A percentile compares a stretch with the other conserved stretches of the same genome.
Conservation (phyloP, 35 echinoderm and acorn worm genomes). For the Ophiothrix spiculata region DNA sequence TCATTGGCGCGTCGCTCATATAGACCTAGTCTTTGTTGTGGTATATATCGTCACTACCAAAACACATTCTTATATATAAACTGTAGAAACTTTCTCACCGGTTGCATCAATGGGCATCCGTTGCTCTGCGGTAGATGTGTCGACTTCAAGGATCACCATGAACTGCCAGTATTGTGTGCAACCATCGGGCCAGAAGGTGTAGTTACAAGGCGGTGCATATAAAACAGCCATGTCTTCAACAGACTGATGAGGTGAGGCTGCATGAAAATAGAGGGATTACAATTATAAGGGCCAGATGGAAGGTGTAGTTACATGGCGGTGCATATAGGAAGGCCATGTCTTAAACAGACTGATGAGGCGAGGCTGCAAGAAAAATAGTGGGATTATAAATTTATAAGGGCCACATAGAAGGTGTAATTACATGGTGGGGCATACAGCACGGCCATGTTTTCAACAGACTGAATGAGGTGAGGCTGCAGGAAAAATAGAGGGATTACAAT, state of each 20-base stretch:
- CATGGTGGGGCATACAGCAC: not conserved
- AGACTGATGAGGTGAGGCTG: not conserved
- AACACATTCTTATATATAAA: no score
- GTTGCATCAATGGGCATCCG: constrained; percentile 50
- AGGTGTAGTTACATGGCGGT: not conserved
- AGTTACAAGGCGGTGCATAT: constrained; percentile 63
- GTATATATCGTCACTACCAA: no score
- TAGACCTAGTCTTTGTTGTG: no score
- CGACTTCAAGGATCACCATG: constrained; percentile 55
- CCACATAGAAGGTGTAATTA: not conserved
- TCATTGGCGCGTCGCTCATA: no score
- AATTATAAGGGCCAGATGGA: not conserved
- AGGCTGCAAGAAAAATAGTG: not conserved
- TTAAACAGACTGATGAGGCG: not conserved
- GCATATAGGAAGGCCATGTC: not conserved
- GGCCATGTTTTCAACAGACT: no score
- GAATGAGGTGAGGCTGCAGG: no score
- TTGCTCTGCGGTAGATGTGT: constrained; percentile 15
- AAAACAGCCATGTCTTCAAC: constrained; percentile 15
- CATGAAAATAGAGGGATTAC: not conserved
- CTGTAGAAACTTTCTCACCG: no score
- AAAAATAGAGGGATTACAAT: no score
- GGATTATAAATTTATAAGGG: not conserved
- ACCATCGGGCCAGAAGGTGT: constrained; percentile 28
- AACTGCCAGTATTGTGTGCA: constrained; percentile 82